A percentile compares a stretch with the other conserved stretches of the same genome.
Evolutionary conservation across 2,888 invertebrate genomes (phyloP).

Genomic region (Rhamnusium bicolor): DNA sequence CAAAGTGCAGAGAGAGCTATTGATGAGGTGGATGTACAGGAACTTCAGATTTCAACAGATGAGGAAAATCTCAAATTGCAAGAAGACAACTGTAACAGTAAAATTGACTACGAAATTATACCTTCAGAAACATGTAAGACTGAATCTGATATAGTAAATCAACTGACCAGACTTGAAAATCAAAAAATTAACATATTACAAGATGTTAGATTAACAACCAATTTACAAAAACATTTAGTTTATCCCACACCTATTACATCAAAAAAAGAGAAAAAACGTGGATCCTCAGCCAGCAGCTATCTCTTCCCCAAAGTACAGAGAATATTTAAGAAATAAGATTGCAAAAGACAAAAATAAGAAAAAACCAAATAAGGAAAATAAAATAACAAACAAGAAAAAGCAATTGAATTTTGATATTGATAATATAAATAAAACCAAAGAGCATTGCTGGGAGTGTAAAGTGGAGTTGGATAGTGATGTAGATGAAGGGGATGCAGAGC

Average conservation of each 20-base stretch:
- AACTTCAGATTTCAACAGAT: background rate
- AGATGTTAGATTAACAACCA: background rate
- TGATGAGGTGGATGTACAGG: constrained; percentile 1
- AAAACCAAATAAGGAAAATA: background rate
- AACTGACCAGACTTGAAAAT: no score
- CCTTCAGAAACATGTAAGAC: background rate
- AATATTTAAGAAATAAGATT: background rate
- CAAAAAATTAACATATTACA: constrained; percentile 1
- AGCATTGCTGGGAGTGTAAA: background rate
- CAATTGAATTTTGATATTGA: background rate
- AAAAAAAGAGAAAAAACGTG: background rate
- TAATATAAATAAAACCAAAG: background rate
- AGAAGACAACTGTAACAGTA: background rate
- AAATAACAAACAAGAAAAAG: background rate
- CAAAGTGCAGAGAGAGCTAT: background rate
- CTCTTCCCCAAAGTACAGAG: background rate
- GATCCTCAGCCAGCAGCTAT: background rate
- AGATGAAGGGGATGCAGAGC: background rate
- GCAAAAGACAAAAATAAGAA: background rate
- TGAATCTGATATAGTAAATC: background rate
- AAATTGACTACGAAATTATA: background rate
- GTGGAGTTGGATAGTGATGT: background rate
- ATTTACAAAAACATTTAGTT: background rate
- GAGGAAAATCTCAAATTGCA: background rate
- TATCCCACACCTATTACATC: background rate